Conservation (phyloP, 2,113 vertebrate species). For the Spilogale gracilis region DNA sequence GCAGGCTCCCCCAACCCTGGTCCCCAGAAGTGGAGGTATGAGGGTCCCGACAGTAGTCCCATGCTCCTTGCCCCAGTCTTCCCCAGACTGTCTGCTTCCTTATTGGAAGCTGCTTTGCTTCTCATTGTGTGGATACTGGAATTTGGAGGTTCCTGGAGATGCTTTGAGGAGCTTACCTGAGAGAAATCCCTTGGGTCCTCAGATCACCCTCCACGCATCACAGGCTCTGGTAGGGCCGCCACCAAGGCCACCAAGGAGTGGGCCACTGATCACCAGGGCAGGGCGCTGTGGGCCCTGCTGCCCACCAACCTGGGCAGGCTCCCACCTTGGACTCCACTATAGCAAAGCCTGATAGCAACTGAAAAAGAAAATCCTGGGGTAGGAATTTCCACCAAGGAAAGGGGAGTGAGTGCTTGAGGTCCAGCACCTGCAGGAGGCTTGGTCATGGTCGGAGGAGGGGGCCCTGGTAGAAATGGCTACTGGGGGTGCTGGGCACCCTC, state of each 20-base stretch:
- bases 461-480: conserved; percentile 51
- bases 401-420: not conserved
- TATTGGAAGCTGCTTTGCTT: conserved; percentile 83
- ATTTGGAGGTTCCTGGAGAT: conserved; percentile 80
- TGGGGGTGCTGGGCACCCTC: not conserved
- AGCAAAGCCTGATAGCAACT: conserved; percentile 52
- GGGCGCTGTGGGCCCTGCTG: conserved; percentile 48
- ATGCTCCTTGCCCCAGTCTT: not conserved
- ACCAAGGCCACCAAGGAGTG: conserved; percentile 57
- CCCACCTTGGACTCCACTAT: not conserved
- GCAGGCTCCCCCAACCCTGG: rapidly evolving
- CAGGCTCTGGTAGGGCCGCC: conserved; percentile 63
- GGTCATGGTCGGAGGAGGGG: conserved; percentile 53
- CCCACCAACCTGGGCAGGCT: conserved; percentile 60
- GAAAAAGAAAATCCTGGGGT: not conserved
- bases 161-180: conserved; percentile 79
- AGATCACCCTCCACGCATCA: conserved; percentile 70
- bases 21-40: not conserved
- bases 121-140: conserved; percentile 79
- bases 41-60: conserved; percentile 50
- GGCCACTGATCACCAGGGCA: conserved; percentile 71
- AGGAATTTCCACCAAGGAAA: not conserved
- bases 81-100: conserved; percentile 77
- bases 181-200: conserved; percentile 78
- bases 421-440: not conserved